A percentile compares a stretch with the other conserved stretches of the same genome.
Conservation (phyloP, 2,797 vertebrate genomes). For the Gymnothorax javanicus region DNA sequence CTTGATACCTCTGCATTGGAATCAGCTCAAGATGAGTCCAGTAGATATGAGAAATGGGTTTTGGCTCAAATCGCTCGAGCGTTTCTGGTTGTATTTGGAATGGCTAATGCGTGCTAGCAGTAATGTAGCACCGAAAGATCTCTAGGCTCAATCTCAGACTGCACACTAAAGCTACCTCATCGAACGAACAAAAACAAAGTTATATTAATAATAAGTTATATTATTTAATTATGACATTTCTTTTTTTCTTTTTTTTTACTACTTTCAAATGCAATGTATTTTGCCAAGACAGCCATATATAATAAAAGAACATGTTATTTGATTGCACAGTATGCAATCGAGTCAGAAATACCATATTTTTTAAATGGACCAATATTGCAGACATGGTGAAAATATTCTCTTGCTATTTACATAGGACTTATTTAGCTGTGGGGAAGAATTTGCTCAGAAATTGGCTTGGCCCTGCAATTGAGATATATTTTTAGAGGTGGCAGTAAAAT, state of each 20-base stretch:
- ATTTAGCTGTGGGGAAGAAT: neutral
- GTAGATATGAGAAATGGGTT: neutral
- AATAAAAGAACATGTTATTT: neutral
- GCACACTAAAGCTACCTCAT: too few species aligned
- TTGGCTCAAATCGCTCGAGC: neutral
- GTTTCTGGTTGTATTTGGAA: neutral
- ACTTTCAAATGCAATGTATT: too few species aligned
- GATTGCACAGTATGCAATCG: too few species aligned
- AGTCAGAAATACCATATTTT: too few species aligned
- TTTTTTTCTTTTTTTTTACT: too few species aligned
- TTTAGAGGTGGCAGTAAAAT: conserved; percentile 1
- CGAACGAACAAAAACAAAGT: too few species aligned
- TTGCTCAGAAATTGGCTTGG: neutral
- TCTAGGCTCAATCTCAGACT: too few species aligned
- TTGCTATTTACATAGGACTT: neutral
- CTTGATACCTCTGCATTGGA: neutral
- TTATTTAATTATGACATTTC: too few species aligned
- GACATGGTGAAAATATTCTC: neutral
- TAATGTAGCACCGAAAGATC: too few species aligned
- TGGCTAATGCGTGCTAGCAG: too few species aligned
- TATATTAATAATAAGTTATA: too few species aligned
- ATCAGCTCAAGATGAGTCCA: neutral
- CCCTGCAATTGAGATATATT: neutral
- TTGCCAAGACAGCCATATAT: neutral
- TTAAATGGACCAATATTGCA: neutral